Evolutionary conservation across 2,888 invertebrate genomes (phyloP), one percentile per base, ranked within the genome.

Genomic region (Nephrocerus scutellatus): DNA sequence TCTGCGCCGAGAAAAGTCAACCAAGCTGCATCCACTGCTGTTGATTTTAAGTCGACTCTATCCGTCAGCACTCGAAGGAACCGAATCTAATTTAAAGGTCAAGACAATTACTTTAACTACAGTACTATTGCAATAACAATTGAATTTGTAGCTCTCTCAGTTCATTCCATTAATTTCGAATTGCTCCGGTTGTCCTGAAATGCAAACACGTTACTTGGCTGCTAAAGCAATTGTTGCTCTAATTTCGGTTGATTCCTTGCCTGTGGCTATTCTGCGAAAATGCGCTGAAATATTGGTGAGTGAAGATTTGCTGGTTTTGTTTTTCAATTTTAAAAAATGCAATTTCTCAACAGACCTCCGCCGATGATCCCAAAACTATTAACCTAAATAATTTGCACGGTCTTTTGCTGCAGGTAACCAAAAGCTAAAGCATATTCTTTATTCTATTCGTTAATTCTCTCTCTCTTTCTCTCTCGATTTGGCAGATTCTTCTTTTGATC

Each of bases 1-100:
- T 31, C 26, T 38, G 10, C 32, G 28, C 43, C 70, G 54, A 55
- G 61, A 65, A 46, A 65, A 62, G 48, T 63, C 64, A 7, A 66
- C 70, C 37, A 76, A 81, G 5, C 66, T 90, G 44, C 86, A 84
- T 68, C 86, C 89, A 0, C 72, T 85, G 29, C 70, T 93, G 46
- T 66, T 90, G 54, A 70, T 93, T 40, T 70, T 93, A 34, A 80
- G 82, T 3, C 72, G 89, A 21, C 71, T 93, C 5, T 84, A 84
- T 64, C 84, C 87, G 0, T 82, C 83, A 0, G 72, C 79, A 2
- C 67, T 79, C 32, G 86, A 88, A 55, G 81, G 80, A 24, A 74
- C 77, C 8, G 79, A 80, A 51, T 74, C 79, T 15, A 76, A 75
- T 52, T 68, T 82, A 35, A 79, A 81, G 73, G 84, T 82, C 50